phyloP scores from a whole-genome alignment of 2,797 vertebrate genomes.

The Lophotriccus pileatus region DNA sequence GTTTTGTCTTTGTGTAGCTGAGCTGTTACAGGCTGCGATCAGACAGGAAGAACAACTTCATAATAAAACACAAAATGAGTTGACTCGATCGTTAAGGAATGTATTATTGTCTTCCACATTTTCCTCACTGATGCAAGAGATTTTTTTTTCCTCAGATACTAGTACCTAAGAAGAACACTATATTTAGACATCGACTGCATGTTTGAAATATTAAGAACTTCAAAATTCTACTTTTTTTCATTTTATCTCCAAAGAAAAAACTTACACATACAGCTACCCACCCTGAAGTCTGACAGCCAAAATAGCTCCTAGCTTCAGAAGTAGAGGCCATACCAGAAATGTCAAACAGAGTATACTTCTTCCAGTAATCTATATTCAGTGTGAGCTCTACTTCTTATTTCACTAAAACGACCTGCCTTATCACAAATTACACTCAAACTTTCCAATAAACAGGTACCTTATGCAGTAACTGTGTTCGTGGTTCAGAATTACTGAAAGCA shows the following conservation, averaged over 20 bases:
- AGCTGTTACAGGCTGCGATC: background rate
- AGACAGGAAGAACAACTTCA: slow-evolving; percentile 13
- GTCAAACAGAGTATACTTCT: background rate
- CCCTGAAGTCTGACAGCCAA: background rate
- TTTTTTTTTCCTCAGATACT: background rate
- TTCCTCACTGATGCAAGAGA: background rate
- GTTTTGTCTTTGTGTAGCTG: background rate
- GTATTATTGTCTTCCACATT: background rate
- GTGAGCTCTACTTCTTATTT: background rate
- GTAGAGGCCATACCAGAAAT: background rate
- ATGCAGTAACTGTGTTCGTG: background rate
- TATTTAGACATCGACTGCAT: accelerated
- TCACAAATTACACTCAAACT: background rate
- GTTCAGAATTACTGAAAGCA: background rate
- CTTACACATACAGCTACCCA: background rate
- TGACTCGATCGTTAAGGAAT: background rate
- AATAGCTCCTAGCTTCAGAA: background rate
- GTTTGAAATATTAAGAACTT: background rate
- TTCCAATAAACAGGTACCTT: background rate
- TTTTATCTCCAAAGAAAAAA: background rate
- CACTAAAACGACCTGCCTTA: background rate
- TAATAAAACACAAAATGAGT: slow-evolving; percentile 19
- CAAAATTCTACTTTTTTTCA: background rate
- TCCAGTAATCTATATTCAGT: background rate
- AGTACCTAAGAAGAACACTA: background rate